phyloP scores from a whole-genome alignment of 2,888 invertebrate genomes.

The Heliconius sara region DNA sequence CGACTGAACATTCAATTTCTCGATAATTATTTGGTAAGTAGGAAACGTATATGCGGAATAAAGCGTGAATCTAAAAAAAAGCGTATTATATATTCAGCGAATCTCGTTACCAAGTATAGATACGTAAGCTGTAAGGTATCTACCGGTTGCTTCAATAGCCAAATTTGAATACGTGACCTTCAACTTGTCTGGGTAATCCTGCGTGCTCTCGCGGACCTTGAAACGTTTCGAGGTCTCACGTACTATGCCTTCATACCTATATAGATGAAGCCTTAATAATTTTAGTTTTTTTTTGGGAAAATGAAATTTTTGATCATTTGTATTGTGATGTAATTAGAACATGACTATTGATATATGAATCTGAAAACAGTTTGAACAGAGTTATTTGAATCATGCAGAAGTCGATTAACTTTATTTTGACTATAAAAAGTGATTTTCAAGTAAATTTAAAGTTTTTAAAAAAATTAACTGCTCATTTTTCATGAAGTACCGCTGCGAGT shows the following conservation, averaged over 20 bases:
- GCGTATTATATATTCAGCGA: not conserved
- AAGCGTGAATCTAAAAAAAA: not conserved
- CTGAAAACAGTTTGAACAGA: no score
- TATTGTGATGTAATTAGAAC: no score
- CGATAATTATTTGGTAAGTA: not conserved
- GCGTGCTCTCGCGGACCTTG: constrained; percentile 74
- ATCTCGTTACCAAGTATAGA: constrained; percentile 10
- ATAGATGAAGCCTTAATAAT: constrained; percentile 36
- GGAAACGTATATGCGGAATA: not conserved
- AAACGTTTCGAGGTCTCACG: constrained; percentile 66
- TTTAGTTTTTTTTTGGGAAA: not conserved
- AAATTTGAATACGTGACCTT: constrained; percentile 60
- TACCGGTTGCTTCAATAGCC: constrained; percentile 43
- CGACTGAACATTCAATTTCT: not conserved
- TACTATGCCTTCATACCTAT: constrained; percentile 51
- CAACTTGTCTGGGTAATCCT: constrained; percentile 66
- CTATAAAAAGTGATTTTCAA: no score
- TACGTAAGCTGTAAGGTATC: constrained; percentile 19
- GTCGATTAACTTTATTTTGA: no score
- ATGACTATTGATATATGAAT: no score
- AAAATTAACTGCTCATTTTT: no score
- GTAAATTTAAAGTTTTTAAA: no score
- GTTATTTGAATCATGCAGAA: no score
- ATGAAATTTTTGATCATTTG: not conserved
- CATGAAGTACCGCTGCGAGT: no score